Evolutionary conservation across 2,888 invertebrate genomes (phyloP).

Genomic region (Maniola hyperantus): DNA sequence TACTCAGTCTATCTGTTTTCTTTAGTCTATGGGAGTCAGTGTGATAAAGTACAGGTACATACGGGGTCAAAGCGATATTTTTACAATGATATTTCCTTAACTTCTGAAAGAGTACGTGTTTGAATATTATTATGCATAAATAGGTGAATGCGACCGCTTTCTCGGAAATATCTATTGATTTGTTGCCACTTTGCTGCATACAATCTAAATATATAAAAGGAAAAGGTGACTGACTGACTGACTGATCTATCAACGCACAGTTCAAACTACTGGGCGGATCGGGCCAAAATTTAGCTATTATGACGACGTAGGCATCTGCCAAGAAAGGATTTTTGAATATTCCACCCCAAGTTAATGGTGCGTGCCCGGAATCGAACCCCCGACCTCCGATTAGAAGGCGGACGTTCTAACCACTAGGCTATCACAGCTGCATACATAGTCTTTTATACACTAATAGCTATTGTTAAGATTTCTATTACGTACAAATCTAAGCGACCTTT

Average conservation of each 20-base stretch:
- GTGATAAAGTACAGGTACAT: conserved; percentile 24
- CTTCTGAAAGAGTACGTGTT: conserved; percentile 1
- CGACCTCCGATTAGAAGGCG: too few species aligned
- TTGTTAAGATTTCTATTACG: neutral
- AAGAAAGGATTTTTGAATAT: too few species aligned
- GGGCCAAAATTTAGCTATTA: too few species aligned
- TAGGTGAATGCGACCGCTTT: conserved; percentile 1
- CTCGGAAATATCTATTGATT: conserved; percentile 1
- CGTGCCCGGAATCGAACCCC: too few species aligned
- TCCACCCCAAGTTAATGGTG: too few species aligned
- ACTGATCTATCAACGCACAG: too few species aligned
- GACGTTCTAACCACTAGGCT: too few species aligned
- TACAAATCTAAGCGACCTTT: conserved; percentile 6
- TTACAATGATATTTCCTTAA: conserved; percentile 18
- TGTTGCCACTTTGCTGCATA: neutral
- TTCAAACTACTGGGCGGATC: too few species aligned
- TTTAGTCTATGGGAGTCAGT: conserved; percentile 9
- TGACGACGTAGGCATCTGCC: too few species aligned
- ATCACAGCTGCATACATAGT: too few species aligned
- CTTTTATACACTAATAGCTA: neutral
- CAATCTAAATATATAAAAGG: neutral
- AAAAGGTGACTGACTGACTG: too few species aligned
- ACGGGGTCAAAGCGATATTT: conserved; percentile 29
- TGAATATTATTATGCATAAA: conserved; percentile 14
- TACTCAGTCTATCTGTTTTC: neutral